Conservation (phyloP, 1,140 invertebrate species). For the Drosophila bipectinata region DNA sequence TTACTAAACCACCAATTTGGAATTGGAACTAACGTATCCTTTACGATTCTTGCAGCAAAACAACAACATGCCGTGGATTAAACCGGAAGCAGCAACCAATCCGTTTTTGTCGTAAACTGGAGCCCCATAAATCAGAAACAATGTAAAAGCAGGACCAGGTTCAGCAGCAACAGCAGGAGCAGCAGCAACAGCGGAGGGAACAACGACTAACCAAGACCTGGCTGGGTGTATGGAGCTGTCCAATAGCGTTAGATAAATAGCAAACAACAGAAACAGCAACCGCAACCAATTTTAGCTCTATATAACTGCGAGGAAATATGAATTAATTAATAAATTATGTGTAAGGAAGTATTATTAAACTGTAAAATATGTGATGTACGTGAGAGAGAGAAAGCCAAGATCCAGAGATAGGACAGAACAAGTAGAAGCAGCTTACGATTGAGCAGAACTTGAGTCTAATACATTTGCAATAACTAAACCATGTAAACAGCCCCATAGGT, state of each 20-base stretch:
- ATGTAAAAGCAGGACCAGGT: slow-evolving; percentile 17
- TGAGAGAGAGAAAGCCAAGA: slow-evolving; percentile 27
- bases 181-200: slow-evolving; percentile 19
- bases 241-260: slow-evolving; percentile 10
- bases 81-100: slow-evolving; percentile 83
- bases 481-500: slow-evolving; percentile 20
- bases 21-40: background rate
- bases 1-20: background rate
- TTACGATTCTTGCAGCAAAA: slow-evolving; percentile 67
- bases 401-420: slow-evolving; percentile 21
- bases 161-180: slow-evolving; percentile 33
- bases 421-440: slow-evolving; percentile 22
- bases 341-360: slow-evolving; percentile 81
- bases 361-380: slow-evolving; percentile 79
- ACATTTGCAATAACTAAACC: slow-evolving; percentile 44
- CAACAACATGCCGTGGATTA: slow-evolving; percentile 83
- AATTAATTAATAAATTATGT: slow-evolving; percentile 74
- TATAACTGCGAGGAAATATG: slow-evolving; percentile 54
- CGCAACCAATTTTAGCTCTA: slow-evolving; percentile 42
- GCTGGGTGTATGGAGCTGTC: slow-evolving; percentile 23
- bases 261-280: background rate
- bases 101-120: slow-evolving; percentile 82
- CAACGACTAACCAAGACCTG: slow-evolving; percentile 34
- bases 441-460: slow-evolving; percentile 22
- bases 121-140: slow-evolving; percentile 17